These are phyloP conservation scores for Agonopterix subpropinquella DNA, from an alignment of 2,888 invertebrate species.

Conservation along the genomic window DNA sequence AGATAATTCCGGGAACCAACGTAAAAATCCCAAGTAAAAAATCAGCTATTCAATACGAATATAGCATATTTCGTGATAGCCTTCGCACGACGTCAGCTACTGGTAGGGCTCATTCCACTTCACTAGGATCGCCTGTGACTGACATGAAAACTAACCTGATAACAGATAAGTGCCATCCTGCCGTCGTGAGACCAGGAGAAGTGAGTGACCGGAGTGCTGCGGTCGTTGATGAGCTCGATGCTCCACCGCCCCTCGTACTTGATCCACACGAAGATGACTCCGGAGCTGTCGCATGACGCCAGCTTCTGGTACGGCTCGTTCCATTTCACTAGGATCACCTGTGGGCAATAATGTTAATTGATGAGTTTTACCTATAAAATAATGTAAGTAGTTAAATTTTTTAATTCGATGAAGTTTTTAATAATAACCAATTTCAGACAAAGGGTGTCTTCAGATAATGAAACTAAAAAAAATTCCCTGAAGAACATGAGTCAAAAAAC, in stretches of 20 bases:
- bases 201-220: constrained; percentile 97
- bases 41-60: no score
- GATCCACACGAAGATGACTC: constrained; percentile 99
- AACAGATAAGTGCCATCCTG: constrained; percentile 98
- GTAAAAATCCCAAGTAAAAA: no score
- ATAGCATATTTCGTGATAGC: no score
- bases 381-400: no score
- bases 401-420: no score
- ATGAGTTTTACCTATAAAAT: no score
- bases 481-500: no score
- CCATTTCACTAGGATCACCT: constrained; percentile 98
- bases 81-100: no score
- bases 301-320: constrained; percentile 98
- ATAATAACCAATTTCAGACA: no score
- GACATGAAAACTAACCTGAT: constrained; percentile 78
- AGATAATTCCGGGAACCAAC: no score
- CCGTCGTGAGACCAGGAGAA: constrained; percentile 99
- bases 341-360: constrained; percentile 9
- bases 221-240: constrained; percentile 98
- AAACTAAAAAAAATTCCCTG: no score
- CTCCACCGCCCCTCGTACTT: constrained; percentile 99
- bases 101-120: constrained; percentile 99
- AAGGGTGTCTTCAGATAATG: no score
- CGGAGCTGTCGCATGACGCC: constrained; percentile 97
- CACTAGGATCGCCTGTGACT: constrained; percentile 88